Percentiles rank a stretch among this genome's conserved stretches.
These are phyloP conservation scores for Cyprinodon diabolis DNA, from an alignment of 2,797 vertebrate species.

Conservation along the genomic window DNA sequence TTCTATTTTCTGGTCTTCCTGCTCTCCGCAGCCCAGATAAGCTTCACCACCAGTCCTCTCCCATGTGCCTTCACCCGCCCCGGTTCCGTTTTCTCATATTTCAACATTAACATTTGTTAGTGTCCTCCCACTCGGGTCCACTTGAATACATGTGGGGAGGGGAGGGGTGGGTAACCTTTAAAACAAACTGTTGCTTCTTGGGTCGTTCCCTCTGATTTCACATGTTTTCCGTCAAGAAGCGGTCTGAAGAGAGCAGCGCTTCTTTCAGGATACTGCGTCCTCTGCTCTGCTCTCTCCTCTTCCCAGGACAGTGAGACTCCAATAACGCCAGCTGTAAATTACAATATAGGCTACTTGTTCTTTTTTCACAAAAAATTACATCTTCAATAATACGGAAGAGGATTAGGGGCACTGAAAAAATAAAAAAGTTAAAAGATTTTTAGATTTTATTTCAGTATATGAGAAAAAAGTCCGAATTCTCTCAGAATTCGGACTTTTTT, in stretches of 20 bases:
- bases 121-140: constrained; percentile 74
- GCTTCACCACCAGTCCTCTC: constrained; percentile 70
- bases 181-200: constrained; percentile 10
- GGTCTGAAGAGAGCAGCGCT: constrained; percentile 47
- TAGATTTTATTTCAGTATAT: too few species aligned
- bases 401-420: too few species aligned
- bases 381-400: too few species aligned
- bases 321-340: not conserved
- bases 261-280: constrained; percentile 44
- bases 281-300: not conserved
- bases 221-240: constrained; percentile 46
- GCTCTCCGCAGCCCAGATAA: constrained; percentile 58
- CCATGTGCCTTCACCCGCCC: constrained; percentile 81
- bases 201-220: constrained; percentile 33
- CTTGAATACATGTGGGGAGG: constrained; percentile 45
- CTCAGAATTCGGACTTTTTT: too few species aligned
- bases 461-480: too few species aligned
- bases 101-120: constrained; percentile 78
- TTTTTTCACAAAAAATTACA: too few species aligned
- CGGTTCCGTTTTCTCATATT: constrained; percentile 80
- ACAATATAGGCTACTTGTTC: too few species aligned
- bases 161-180: constrained; percentile 30
- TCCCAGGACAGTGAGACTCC: not conserved
- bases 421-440: too few species aligned
- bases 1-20: constrained; percentile 21